Evolutionary conservation across 2,888 invertebrate species (phyloP).

Genomic region (Aporophyla nigra): DNA sequence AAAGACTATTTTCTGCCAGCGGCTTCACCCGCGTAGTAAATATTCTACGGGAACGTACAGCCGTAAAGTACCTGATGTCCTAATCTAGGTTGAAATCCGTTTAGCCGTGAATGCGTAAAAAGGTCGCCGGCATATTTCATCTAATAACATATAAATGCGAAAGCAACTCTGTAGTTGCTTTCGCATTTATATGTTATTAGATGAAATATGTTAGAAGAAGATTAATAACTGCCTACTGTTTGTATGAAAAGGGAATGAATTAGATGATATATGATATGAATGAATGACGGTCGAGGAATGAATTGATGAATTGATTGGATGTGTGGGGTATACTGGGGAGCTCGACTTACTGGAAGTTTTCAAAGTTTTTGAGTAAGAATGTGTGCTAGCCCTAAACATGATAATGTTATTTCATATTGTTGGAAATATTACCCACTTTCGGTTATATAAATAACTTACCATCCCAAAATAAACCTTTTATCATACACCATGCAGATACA

Average conservation of each 20-base stretch:
- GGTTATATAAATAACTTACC: not conserved
- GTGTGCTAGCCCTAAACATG: not conserved
- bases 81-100: not conserved
- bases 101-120: too few relatives aligned
- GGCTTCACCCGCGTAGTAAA: not conserved
- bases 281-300: not conserved
- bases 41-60: not conserved
- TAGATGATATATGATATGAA: too few relatives aligned
- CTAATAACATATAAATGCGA: not conserved
- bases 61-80: too few relatives aligned
- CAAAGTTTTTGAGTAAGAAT: not conserved
- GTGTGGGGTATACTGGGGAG: not conserved
- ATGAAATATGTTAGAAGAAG: too few relatives aligned
- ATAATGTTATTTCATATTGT: not conserved
- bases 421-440: not conserved
- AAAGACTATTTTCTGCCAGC: not conserved
- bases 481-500: slow-evolving; percentile 1
- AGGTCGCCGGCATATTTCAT: too few relatives aligned
- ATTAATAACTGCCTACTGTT: not conserved
- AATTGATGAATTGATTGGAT: not conserved
- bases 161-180: not conserved
- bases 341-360: not conserved
- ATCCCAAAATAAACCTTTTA: not conserved
- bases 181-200: not conserved
- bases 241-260: not conserved